Conservation (phyloP, 2,113 vertebrate genomes). For the Nothoprocta pentlandii region DNA sequence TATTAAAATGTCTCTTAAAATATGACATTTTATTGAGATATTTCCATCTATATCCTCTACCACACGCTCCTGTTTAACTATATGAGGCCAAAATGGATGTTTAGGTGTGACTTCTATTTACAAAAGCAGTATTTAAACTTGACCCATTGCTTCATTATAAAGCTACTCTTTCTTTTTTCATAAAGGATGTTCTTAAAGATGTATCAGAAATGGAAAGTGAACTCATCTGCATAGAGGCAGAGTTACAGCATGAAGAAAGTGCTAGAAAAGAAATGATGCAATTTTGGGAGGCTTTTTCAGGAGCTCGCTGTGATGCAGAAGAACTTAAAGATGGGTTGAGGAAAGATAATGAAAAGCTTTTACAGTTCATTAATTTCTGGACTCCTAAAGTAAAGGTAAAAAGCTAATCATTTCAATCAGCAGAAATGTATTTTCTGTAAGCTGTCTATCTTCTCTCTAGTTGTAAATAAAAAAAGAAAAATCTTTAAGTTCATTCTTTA, state of each 20-base stretch:
- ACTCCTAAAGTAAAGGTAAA: conserved; percentile 71
- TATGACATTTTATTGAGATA: not conserved
- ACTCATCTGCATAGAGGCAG: conserved; percentile 59
- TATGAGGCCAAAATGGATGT: not conserved
- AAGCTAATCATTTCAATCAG: not conserved
- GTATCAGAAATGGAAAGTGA: conserved; percentile 68
- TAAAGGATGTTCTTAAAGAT: conserved; percentile 76
- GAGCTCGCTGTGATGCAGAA: conserved; percentile 48
- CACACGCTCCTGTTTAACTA: not conserved
- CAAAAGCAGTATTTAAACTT: not conserved
- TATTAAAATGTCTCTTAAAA: not conserved
- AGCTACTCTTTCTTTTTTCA: not conserved
- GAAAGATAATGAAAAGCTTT: conserved; percentile 69
- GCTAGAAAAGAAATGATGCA: conserved; percentile 53
- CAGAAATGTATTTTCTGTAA: not conserved
- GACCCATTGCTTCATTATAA: not conserved
- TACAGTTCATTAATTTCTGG: conserved; percentile 64
- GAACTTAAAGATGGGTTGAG: conserved; percentile 67
- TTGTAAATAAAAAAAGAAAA: not conserved
- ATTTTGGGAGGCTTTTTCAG: conserved; percentile 71
- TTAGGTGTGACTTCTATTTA: not conserved
- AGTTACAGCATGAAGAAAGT: conserved; percentile 65
- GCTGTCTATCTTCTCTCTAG: not conserved
- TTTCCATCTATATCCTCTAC: not conserved
- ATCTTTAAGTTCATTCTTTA: not conserved